Conservation (phyloP, 2,113 vertebrate species). For the Crotalus horridus region DNA sequence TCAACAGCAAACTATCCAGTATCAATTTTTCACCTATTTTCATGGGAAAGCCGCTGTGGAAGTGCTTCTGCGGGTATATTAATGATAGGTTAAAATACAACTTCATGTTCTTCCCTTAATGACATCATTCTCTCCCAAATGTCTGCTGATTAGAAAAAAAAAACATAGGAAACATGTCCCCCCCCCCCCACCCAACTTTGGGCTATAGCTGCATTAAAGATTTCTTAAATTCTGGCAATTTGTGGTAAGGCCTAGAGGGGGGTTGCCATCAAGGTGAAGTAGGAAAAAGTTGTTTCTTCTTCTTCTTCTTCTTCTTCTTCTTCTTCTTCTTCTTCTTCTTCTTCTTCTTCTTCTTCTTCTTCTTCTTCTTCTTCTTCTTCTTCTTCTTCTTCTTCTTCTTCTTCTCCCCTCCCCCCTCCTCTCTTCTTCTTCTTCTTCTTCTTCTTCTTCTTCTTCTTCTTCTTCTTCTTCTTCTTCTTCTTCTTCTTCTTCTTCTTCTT, state of each 20-base stretch:
- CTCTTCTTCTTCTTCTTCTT: no score
- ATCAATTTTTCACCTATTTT: background rate
- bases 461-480: no score
- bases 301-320: no score
- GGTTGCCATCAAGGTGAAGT: background rate
- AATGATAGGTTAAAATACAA: background rate
- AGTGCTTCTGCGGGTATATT: background rate
- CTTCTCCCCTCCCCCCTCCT: no score
- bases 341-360: no score
- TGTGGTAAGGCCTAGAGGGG: background rate
- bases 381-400: no score
- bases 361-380: no score
- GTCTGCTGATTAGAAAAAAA: background rate
- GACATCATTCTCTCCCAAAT: background rate
- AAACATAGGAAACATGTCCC: background rate
- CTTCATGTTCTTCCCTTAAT: background rate
- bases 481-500: no score
- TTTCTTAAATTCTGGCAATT: background rate
- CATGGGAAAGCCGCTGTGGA: background rate
- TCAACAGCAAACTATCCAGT: background rate
- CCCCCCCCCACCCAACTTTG: background rate
- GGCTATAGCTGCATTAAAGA: background rate
- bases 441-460: no score
- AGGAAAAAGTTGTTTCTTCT: no score
- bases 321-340: no score